Evolutionary conservation across 2,797 vertebrate genomes (phyloP), one percentile per base, ranked within the genome.

Genomic region (Cryptoprocta ferox): DNA sequence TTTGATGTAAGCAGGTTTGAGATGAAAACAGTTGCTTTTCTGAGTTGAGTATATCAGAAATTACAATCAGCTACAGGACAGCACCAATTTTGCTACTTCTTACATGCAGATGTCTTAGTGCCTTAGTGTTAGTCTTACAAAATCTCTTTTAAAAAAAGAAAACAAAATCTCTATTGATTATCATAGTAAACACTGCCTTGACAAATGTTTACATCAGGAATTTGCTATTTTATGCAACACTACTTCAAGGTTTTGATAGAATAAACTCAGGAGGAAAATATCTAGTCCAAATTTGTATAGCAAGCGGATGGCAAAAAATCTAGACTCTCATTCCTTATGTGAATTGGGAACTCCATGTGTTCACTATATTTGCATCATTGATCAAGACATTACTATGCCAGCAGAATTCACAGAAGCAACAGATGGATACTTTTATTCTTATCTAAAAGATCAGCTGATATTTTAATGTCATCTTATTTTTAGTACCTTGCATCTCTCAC

Each of bases 351-450:
- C 19, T 68, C 8, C 16, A 65, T 59, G 59, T 50, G 45, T 88
- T 94, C 39, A 50, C 19, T 94, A 18, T 37, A 53, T 73, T 88
- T 86, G 59, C 35, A 63, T 70, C 37, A 80, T 15, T 45, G 73
- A 82, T 94, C 26, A 37, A 80, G 86, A 76, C 21, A 48, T 91
- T 81, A 56, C 59, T 96, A 26, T 70, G 12, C 13, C 26, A 78
- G 59, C 16, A 71, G 50, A 94, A 93, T 80, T 28, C 24, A 45
- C n/a, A 81, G 35, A 78, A 66, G 79, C 35, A 93, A 89, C 53
- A 94, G 13, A 96, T 35, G 78, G 37, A 35, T 66, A 26, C 5
- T 78, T 88, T 84, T 81, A 78, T 70, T 89, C 94, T 90, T 93
- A 71, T 85, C 30, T 93, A 65, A 63, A 65, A 93, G 15, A 66